phyloP scores from a whole-genome alignment of 2,888 invertebrate genomes.

The Carterocephalus palaemon region DNA sequence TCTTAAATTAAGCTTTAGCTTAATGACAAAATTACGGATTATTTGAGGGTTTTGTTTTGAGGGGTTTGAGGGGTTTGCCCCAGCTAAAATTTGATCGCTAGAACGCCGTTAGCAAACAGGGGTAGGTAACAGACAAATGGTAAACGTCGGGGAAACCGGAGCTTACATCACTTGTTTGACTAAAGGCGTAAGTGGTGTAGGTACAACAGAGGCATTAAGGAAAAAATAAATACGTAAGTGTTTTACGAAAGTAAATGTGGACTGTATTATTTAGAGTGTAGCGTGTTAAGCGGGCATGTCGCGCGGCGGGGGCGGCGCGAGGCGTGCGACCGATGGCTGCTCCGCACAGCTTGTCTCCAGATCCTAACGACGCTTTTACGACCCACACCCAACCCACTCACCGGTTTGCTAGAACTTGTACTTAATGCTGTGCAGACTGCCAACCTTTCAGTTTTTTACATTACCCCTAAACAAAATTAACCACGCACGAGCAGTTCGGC shows the following conservation, averaged over 20 bases:
- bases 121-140: too few species aligned
- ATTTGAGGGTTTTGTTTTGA: too few species aligned
- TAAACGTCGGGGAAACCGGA: too few species aligned
- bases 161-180: too few species aligned
- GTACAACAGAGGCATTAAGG: too few species aligned
- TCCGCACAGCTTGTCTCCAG: slow-evolving; percentile 47
- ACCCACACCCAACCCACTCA: slow-evolving; percentile 46
- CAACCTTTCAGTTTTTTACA: slow-evolving; percentile 56
- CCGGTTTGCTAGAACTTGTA: slow-evolving; percentile 52
- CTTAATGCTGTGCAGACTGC: slow-evolving; percentile 54
- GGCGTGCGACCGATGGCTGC: slow-evolving; percentile 57
- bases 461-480: slow-evolving; percentile 45
- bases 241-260: background rate
- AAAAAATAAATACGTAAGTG: too few species aligned
- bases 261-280: background rate
- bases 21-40: too few species aligned
- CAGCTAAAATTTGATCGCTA: too few species aligned
- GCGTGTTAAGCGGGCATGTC: slow-evolving; percentile 6
- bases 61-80: too few species aligned
- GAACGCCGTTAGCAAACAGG: too few species aligned
- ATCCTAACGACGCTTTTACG: slow-evolving; percentile 58
- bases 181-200: too few species aligned
- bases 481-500: slow-evolving; percentile 36
- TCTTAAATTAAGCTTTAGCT: too few species aligned
- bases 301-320: slow-evolving; percentile 42